Evolutionary conservation across 2,888 invertebrate species (phyloP).

Genomic region (Synergus itoensis): DNA sequence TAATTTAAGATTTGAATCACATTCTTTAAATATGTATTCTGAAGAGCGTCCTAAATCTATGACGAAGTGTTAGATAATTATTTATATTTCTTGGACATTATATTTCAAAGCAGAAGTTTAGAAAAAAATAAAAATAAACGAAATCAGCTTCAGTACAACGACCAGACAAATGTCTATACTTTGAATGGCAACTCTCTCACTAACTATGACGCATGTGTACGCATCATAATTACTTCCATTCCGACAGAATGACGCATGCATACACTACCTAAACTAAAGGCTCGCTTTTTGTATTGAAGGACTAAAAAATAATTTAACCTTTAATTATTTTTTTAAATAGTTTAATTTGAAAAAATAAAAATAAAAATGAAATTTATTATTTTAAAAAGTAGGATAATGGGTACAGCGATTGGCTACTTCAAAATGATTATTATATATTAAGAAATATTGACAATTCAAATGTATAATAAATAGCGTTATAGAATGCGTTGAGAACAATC

Average conservation of each 20-base stretch:
- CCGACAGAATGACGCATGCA: constrained; percentile 33
- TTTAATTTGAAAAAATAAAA: neutral
- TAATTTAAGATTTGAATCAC: neutral
- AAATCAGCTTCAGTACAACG: constrained; percentile 38
- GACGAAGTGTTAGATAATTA: too few relatives aligned
- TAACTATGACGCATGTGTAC: constrained; percentile 31
- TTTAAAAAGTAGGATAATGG: too few relatives aligned
- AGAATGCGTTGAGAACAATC: too few relatives aligned
- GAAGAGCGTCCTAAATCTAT: neutral
- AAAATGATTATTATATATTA: too few relatives aligned
- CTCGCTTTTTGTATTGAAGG: constrained; percentile 13
- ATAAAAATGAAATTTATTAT: neutral
- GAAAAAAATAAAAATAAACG: constrained; percentile 23
- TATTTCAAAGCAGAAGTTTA: neutral
- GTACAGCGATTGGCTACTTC: too few relatives aligned
- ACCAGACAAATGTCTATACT: constrained; percentile 34
- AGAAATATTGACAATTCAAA: too few relatives aligned
- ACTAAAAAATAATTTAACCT: neutral
- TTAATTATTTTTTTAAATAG: neutral
- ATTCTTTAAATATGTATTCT: neutral
- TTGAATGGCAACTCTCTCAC: constrained; percentile 27
- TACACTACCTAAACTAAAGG: constrained; percentile 21
- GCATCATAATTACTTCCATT: constrained; percentile 40
- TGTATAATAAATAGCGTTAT: too few relatives aligned
- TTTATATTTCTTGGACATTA: too few relatives aligned